These are phyloP conservation scores for Toxotes chatareus DNA, from an alignment of 2,113 vertebrate genomes.

Conservation along the genomic window DNA sequence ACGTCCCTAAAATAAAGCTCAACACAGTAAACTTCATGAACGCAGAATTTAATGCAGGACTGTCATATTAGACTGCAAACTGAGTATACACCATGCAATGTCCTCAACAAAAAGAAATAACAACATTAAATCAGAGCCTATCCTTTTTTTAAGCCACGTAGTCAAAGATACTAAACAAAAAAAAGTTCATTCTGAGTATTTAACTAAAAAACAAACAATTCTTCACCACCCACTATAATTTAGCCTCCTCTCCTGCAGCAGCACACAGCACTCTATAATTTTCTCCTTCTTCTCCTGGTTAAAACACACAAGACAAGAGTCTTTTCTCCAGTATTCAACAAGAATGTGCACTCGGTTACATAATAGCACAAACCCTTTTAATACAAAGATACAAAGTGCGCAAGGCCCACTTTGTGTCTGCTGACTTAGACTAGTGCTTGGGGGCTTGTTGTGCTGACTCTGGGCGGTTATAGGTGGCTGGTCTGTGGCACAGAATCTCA, in stretches of 20 bases:
- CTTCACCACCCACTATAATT: constrained; percentile 57
- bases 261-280: constrained; percentile 54
- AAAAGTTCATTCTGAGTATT: constrained; percentile 11
- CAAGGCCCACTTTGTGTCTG: background rate
- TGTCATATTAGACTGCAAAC: background rate
- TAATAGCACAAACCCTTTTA: constrained; percentile 45
- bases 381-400: background rate
- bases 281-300: constrained; percentile 34
- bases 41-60: too few species aligned
- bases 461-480: background rate
- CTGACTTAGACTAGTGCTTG: background rate
- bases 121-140: constrained; percentile 12
- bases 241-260: constrained; percentile 32
- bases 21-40: too few species aligned
- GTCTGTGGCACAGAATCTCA: background rate
- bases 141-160: constrained; percentile 49
- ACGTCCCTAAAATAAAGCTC: too few species aligned
- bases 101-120: background rate
- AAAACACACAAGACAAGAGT: constrained; percentile 27
- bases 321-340: constrained; percentile 15
- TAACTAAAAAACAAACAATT: constrained; percentile 62
- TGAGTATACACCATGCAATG: background rate
- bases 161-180: constrained; percentile 33
- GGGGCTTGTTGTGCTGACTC: background rate
- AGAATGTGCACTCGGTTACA: constrained; percentile 53